Percentiles rank a stretch among this genome's conserved stretches.
Conservation (phyloP, 1,140 invertebrate genomes). For the Rhysida immarginata region DNA sequence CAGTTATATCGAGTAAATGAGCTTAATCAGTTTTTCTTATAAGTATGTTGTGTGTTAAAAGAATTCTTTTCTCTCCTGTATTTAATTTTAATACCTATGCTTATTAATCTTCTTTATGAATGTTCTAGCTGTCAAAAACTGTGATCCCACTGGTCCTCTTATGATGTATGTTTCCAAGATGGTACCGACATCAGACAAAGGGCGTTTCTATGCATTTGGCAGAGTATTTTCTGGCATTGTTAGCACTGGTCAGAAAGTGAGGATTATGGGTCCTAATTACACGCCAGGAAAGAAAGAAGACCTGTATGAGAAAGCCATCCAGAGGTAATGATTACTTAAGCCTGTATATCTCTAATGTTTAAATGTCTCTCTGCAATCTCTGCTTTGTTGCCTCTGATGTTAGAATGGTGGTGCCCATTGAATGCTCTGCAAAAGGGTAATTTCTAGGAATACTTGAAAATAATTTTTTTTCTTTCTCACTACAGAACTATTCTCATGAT, state of each 20-base stretch:
- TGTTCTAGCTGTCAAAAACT: conserved; percentile 49
- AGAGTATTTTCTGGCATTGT: conserved; percentile 97
- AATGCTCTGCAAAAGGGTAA: too few species aligned
- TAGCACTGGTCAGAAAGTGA: conserved; percentile 86
- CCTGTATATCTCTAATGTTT: neutral
- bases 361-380: neutral
- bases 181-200: conserved; percentile 99
- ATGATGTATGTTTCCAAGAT: conserved; percentile 99
- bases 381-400: too few species aligned
- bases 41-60: neutral
- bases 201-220: conserved; percentile 98
- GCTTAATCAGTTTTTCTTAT: conserved; percentile 7
- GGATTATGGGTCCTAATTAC: conserved; percentile 98
- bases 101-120: neutral
- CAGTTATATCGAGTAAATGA: too few species aligned
- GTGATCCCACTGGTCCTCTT: conserved; percentile 87
- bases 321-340: conserved; percentile 37
- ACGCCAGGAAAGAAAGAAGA: conserved; percentile 97
- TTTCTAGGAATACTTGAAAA: too few species aligned
- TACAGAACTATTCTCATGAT: conserved; percentile 97
- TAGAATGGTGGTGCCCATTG: too few species aligned
- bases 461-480: conserved; percentile 13
- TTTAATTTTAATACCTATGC: conserved; percentile 9
- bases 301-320: conserved; percentile 96
- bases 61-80: neutral